A percentile compares a stretch with the other conserved stretches of the same genome.
Evolutionary conservation across 1,140 invertebrate species (phyloP).

Genomic region (Macrosteles quadrilineatus): DNA sequence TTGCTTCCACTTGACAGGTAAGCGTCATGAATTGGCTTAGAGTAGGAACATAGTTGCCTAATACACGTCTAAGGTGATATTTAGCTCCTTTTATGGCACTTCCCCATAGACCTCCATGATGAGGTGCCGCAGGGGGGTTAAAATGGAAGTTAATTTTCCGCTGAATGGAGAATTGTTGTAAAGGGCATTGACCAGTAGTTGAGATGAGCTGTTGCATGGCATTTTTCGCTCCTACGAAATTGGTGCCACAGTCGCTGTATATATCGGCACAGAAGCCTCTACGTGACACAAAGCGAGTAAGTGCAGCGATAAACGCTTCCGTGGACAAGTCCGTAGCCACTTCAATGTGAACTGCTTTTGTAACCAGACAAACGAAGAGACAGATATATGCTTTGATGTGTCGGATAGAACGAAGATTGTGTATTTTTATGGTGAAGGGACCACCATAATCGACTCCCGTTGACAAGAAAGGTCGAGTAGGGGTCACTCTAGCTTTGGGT

Average conservation of each 20-base stretch:
- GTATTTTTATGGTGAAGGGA: background rate
- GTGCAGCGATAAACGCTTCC: slow-evolving; percentile 47
- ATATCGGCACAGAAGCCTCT: slow-evolving; percentile 39
- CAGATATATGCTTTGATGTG: slow-evolving; percentile 48
- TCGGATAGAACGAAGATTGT: slow-evolving; percentile 33
- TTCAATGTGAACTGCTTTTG: slow-evolving; percentile 51
- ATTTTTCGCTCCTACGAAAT: background rate
- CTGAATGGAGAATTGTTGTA: background rate
- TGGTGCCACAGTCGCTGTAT: slow-evolving; percentile 14
- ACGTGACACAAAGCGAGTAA: slow-evolving; percentile 48
- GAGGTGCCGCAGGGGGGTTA: slow-evolving; percentile 47
- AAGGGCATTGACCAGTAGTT: background rate
- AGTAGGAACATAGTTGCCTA: slow-evolving; percentile 33
- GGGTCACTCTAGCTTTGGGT: background rate
- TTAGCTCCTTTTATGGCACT: slow-evolving; percentile 41
- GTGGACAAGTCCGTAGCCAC: slow-evolving; percentile 47
- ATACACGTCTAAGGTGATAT: slow-evolving; percentile 37
- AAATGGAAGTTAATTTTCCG: slow-evolving; percentile 49
- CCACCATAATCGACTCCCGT: background rate
- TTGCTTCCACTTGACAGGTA: slow-evolving; percentile 42
- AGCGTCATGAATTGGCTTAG: slow-evolving; percentile 47
- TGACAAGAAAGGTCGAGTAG: background rate
- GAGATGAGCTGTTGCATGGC: background rate
- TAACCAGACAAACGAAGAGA: slow-evolving; percentile 50
- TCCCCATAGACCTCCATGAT: slow-evolving; percentile 51